Percentiles rank a stretch among this genome's conserved stretches.
Conservation (phyloP, 2,888 invertebrate genomes). For the Pristionchus fissidentatus region DNA sequence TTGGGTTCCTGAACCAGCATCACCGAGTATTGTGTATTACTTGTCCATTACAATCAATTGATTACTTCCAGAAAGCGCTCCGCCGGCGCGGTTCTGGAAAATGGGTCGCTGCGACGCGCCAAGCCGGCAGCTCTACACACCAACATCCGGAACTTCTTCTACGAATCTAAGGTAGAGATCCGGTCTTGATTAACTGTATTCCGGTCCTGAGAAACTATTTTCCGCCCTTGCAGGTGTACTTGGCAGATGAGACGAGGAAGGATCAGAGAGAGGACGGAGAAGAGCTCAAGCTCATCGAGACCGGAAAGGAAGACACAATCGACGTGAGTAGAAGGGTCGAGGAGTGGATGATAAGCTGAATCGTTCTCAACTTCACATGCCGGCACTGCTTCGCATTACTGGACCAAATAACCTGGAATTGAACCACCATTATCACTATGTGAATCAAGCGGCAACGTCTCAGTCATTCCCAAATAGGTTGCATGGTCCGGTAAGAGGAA, state of each 20-base stretch:
- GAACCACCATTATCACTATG: too few species aligned
- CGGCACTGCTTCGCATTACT: too few species aligned
- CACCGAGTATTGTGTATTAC: too few species aligned
- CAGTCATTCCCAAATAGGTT: too few species aligned
- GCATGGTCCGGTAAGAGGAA: too few species aligned
- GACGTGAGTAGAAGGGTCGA: not conserved
- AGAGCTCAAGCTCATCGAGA: not conserved
- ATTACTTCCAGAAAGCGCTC: constrained; percentile 23
- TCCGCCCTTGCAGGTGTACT: not conserved
- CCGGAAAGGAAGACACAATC: not conserved
- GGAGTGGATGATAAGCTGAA: not conserved
- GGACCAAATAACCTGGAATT: too few species aligned
- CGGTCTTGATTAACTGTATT: not conserved
- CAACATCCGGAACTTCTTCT: not conserved
- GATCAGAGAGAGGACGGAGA: not conserved
- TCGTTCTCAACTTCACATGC: too few species aligned
- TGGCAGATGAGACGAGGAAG: not conserved
- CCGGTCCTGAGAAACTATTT: not conserved
- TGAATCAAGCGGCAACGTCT: too few species aligned
- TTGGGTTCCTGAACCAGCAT: too few species aligned
- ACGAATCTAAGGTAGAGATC: constrained; percentile 11
- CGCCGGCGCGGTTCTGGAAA: not conserved
- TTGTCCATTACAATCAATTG: too few species aligned
- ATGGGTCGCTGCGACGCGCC: not conserved
- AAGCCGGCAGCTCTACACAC: not conserved